These are phyloP conservation scores for Agelas oroides DNA, from an alignment of 37 sponge, comb jelly and placozoan genomes.

Conservation along the genomic window DNA sequence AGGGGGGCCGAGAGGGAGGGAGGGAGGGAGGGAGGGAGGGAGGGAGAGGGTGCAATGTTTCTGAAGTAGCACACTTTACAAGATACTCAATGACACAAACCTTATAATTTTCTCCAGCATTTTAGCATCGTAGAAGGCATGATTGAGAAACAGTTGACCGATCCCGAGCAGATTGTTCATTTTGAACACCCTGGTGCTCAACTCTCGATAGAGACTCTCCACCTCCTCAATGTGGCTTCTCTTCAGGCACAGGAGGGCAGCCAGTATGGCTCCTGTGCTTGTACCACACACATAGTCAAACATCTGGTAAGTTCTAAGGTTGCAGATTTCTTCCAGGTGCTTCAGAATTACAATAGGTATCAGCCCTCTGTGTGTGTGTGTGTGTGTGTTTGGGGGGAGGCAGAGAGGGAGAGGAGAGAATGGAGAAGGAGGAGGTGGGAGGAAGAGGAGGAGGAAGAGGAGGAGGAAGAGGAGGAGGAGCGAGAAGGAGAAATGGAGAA, in stretches of 20 bases:
- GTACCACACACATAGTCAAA: conserved; percentile 89
- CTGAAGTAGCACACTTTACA: no score
- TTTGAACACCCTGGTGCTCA: conserved; percentile 73
- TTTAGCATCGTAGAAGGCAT: conserved; percentile 79
- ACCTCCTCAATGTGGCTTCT: conserved; percentile 1
- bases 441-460: no score
- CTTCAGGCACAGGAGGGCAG: conserved; percentile 52
- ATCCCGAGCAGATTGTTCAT: conserved; percentile 78
- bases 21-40: no score
- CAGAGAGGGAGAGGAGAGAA: no score
- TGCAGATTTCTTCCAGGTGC: conserved; percentile 62
- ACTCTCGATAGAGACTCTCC: conserved; percentile 33
- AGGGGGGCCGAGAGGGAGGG: not conserved
- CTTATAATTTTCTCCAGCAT: conserved; percentile 54
- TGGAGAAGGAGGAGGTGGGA: no score
- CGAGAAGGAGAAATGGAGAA: no score
- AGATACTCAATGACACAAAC: no score
- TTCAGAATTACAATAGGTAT: conserved; percentile 70
- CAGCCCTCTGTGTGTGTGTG: conserved; percentile 61
- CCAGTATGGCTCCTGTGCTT: conserved; percentile 71
- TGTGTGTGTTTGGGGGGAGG: not conserved
- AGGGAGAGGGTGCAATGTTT: no score
- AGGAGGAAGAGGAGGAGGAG: no score
- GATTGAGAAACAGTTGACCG: conserved; percentile 70
- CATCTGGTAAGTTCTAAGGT: conserved; percentile 36